phyloP scores from a whole-genome alignment of 2,888 invertebrate genomes.

The Drosophila peninsularis region DNA sequence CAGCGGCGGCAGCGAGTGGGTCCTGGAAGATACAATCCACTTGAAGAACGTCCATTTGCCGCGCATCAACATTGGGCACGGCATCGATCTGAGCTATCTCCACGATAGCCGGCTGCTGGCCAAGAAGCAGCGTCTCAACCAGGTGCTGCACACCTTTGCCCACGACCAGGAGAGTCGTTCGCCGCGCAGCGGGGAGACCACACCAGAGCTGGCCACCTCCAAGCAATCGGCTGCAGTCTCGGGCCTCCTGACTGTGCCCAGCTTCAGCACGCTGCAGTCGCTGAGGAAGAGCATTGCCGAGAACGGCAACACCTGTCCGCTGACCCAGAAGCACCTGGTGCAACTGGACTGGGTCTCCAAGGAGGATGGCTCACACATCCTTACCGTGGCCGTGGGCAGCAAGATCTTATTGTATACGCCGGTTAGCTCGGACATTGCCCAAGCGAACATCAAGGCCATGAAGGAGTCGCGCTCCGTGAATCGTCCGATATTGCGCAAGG shows the following conservation, averaged over 20 bases:
- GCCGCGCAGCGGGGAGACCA: slow-evolving; percentile 86
- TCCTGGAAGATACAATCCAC: slow-evolving; percentile 97
- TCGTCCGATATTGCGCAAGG: slow-evolving; percentile 94
- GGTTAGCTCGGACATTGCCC: slow-evolving; percentile 96
- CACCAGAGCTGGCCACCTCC: slow-evolving; percentile 82
- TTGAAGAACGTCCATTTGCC: slow-evolving; percentile 96
- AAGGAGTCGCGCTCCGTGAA: slow-evolving; percentile 93
- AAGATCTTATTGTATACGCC: slow-evolving; percentile 96
- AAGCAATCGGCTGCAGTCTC: slow-evolving; percentile 64
- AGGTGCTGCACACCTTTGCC: slow-evolving; percentile 92
- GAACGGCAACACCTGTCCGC: slow-evolving; percentile 95
- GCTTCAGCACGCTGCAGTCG: slow-evolving; percentile 95
- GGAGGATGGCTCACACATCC: slow-evolving; percentile 98
- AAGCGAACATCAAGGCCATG: slow-evolving; percentile 96
- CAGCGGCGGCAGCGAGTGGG: slow-evolving; percentile 97
- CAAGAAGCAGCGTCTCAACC: slow-evolving; percentile 92
- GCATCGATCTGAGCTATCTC: slow-evolving; percentile 92
- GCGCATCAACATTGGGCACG: slow-evolving; percentile 91
- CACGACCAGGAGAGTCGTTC: slow-evolving; percentile 89
- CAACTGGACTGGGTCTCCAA: slow-evolving; percentile 99
- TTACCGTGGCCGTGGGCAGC: slow-evolving; percentile 98
- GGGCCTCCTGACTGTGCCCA: slow-evolving; percentile 92
- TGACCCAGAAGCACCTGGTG: slow-evolving; percentile 96
- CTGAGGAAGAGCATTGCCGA: slow-evolving; percentile 94
- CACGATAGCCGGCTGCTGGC: slow-evolving; percentile 92